Evolutionary conservation across 2,888 invertebrate species (phyloP).

Genomic region (Drosophila falleni): DNA sequence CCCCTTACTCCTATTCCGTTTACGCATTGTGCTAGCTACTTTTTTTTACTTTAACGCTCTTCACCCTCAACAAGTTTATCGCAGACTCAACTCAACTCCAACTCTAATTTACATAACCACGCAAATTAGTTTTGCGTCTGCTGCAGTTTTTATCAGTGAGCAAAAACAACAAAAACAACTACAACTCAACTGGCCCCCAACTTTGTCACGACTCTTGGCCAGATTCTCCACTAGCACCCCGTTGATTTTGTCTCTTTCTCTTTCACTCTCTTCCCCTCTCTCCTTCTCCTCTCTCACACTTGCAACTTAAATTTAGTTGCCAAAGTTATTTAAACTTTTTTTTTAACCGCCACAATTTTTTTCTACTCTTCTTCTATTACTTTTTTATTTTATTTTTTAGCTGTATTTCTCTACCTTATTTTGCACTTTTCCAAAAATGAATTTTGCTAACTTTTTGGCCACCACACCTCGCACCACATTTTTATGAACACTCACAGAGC

Average conservation of each 20-base stretch:
- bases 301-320: constrained; percentile 79
- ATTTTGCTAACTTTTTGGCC: constrained; percentile 71
- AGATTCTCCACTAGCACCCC: constrained; percentile 13
- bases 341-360: constrained; percentile 38
- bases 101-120: constrained; percentile 80
- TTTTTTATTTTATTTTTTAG: constrained; percentile 15
- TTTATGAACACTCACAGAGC: constrained; percentile 36
- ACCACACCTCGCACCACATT: constrained; percentile 44
- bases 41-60: constrained; percentile 40
- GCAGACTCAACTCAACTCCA: constrained; percentile 63
- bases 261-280: background rate
- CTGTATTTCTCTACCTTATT: constrained; percentile 57
- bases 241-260: constrained; percentile 16
- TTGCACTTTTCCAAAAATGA: constrained; percentile 73
- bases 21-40: constrained; percentile 68
- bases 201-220: constrained; percentile 71
- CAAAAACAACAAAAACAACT: constrained; percentile 35
- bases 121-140: constrained; percentile 80
- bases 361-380: constrained; percentile 5
- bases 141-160: constrained; percentile 76
- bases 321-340: constrained; percentile 79
- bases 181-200: constrained; percentile 39
- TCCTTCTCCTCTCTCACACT: constrained; percentile 10
- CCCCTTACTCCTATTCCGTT: constrained; percentile 29
- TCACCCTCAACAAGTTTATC: constrained; percentile 76